Base-by-base conservation (phyloP, 2,888 invertebrate species). In the Sarcophaga subvicina region DNA sequence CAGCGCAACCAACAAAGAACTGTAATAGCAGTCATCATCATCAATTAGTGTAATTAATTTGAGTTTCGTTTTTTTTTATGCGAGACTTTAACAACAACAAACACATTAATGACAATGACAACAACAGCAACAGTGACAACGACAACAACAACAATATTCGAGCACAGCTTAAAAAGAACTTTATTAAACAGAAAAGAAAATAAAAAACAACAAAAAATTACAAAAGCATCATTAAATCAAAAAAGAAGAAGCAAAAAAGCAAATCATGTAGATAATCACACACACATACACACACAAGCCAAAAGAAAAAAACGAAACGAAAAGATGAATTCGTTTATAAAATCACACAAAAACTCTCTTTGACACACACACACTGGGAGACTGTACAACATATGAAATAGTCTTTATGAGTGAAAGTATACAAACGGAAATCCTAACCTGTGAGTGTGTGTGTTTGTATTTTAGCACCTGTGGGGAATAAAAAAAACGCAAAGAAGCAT, bases 41-140 rank as follows among this genome's bases (percentile, higher is more conserved):
- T 90, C 91, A 91, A 91, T 91, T 91, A 91, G 90, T 88, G 88
- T 90, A 91, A 91, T 91, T 91, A 91, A 91, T 90, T 89, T 89
- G 89, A 86, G 71, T 88, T 88, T 88, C 37, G 37, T 37, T 82
- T 76, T 64, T 64, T 22, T 69, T 59, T 22, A 63, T 67, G 20
- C 37, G 27, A 49, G 63, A 45, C 54, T 59, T 49, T 3, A 27
- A 4, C 25, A 70, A 27, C 17, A 12, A n/a, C 47, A n/a, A 47
- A 47, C 12, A 45, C 60, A 6, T 37, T 37, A 6, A 37, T 37
- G 37, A 37, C 1, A 37, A 37, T 37, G 37, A 37, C 37, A 37
- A 37, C 1, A 1, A 37, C 37, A 37, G 0, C 27, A 37, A 37
- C 6, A 37, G 4, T 4, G 4, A 37, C 37, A 6, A 37, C 37